A percentile compares a stretch with the other conserved stretches of the same genome.
Conservation (phyloP, 2,113 vertebrate genomes). For the Himantopus leucocephalus region DNA sequence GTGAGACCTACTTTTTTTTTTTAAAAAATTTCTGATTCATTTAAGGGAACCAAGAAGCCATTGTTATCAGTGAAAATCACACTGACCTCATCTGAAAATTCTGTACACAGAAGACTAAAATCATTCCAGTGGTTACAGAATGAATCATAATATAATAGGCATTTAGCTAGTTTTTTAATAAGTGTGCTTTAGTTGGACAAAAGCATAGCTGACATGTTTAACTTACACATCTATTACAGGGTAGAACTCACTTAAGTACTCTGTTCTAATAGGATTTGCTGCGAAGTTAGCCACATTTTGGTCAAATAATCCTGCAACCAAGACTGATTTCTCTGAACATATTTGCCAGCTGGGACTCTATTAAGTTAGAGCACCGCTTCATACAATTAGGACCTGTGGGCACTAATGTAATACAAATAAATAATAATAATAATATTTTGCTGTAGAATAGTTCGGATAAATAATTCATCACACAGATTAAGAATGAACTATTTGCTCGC, state of each 20-base stretch:
- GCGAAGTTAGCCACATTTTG: background rate
- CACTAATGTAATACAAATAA: background rate
- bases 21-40: background rate
- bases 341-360: slow-evolving; percentile 17
- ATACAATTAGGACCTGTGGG: background rate
- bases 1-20: background rate
- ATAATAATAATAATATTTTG: background rate
- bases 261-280: background rate
- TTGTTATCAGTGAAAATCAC: background rate
- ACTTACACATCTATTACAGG: background rate
- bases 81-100: background rate
- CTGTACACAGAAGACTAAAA: background rate
- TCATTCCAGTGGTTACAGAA: background rate
- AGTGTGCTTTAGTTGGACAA: slow-evolving; percentile 8
- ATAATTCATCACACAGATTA: background rate
- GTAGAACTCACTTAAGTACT: background rate
- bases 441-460: slow-evolving; percentile 3
- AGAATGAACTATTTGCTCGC: background rate
- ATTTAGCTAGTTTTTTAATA: background rate
- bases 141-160: background rate
- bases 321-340: background rate
- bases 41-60: background rate
- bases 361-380: background rate
- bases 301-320: background rate
- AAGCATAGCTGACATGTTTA: background rate